Percentiles rank a stretch among this genome's conserved stretches.
Conservation (phyloP, 2,797 vertebrate genomes). For the Ispidina lecontei region DNA sequence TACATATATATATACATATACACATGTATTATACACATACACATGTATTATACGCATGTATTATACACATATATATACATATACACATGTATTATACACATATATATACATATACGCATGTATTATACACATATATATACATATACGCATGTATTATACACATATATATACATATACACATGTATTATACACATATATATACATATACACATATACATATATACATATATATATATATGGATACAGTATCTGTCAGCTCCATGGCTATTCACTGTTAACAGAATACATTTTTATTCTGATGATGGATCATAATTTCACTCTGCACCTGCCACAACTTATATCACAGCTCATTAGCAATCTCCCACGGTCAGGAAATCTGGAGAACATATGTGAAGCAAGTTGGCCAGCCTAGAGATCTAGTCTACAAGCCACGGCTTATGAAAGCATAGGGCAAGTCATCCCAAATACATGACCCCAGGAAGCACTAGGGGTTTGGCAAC, state of each 20-base stretch:
- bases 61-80: too few relatives aligned
- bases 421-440: conserved; percentile 22
- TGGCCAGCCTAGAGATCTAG: not conserved
- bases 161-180: too few relatives aligned
- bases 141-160: too few relatives aligned
- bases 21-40: too few relatives aligned
- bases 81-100: too few relatives aligned
- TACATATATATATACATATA: too few relatives aligned
- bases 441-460: conserved; percentile 1
- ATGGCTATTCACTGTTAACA: not conserved
- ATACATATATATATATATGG: not conserved
- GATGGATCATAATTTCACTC: conserved; percentile 15
- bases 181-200: too few relatives aligned
- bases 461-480: not conserved
- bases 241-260: not conserved
- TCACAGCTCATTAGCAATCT: conserved; percentile 36
- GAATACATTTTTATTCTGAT: not conserved
- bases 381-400: conserved; percentile 31
- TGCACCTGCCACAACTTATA: conserved; percentile 42
- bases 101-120: too few relatives aligned
- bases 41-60: too few relatives aligned
- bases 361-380: conserved; percentile 36
- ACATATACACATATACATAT: too few relatives aligned
- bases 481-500: not conserved
- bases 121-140: too few relatives aligned